Conservation (phyloP, 1,140 invertebrate species). For the Zaprionus ornatus region DNA sequence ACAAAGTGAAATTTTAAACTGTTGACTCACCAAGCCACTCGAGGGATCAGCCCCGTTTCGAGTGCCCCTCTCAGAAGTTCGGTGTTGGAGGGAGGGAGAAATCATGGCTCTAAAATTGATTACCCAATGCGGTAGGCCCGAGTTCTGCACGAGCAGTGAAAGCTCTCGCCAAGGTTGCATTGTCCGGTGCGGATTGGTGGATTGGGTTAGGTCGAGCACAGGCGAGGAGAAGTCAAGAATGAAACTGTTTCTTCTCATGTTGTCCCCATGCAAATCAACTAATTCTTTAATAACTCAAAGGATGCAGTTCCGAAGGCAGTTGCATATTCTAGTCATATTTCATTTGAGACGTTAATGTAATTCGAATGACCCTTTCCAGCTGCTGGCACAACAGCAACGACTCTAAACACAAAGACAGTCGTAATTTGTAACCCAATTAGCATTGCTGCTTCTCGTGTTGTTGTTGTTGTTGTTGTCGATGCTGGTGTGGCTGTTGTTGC, state of each 20-base stretch:
- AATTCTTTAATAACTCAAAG: background rate
- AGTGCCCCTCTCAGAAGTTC: background rate
- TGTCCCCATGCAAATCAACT: background rate
- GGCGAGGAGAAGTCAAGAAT: background rate
- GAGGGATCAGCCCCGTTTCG: background rate
- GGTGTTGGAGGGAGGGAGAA: background rate
- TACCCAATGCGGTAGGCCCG: background rate
- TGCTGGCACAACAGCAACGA: background rate
- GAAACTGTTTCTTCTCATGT: background rate
- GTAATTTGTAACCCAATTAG: constrained; percentile 42
- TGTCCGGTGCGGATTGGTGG: background rate
- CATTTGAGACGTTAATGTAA: background rate
- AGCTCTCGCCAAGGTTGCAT: constrained; percentile 1
- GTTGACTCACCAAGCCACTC: background rate
- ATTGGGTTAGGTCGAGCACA: constrained; percentile 2
- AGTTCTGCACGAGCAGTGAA: background rate
- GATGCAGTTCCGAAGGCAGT: no score
- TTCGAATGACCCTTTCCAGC: constrained; percentile 16
- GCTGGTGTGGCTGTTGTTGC: background rate
- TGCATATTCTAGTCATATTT: background rate
- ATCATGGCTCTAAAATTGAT: background rate
- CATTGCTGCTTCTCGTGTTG: constrained; percentile 16
- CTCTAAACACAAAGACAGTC: background rate
- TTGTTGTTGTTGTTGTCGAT: background rate
- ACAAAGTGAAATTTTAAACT: constrained; percentile 4